Evolutionary conservation across 30 jellyfish, hydroid and myxozoan species (phyloP).

Genomic region (Turritopsis dohrnii): DNA sequence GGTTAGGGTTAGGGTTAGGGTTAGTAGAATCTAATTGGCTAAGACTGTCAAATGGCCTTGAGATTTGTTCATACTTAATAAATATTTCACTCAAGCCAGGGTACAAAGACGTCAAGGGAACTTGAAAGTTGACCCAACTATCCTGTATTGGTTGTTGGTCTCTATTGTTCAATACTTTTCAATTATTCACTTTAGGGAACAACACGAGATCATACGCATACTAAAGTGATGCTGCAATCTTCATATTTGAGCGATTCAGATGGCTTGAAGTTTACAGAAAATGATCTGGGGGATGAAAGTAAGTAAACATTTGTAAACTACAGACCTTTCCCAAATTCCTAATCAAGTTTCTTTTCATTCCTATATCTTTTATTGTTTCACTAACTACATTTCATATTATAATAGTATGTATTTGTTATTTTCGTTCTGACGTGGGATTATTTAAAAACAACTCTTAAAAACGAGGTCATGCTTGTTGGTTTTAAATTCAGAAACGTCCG

Average conservation of each 20-base stretch:
- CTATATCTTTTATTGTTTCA: background rate
- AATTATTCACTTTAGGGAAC: background rate
- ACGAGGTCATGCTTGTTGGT: too few relatives aligned
- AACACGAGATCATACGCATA: background rate
- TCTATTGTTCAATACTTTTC: too few relatives aligned
- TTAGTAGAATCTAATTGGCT: too few relatives aligned
- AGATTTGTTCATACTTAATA: too few relatives aligned
- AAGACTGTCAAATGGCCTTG: too few relatives aligned
- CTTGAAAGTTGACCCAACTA: too few relatives aligned
- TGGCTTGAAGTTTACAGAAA: slow-evolving; percentile 1
- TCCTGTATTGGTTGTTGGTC: too few relatives aligned
- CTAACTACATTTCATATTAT: background rate
- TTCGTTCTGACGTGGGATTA: background rate
- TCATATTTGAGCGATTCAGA: background rate
- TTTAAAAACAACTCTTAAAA: background rate
- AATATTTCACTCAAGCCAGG: too few relatives aligned
- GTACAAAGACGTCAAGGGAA: too few relatives aligned
- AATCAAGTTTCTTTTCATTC: background rate
- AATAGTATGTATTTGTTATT: background rate
- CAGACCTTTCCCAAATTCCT: background rate
- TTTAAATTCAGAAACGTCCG: too few relatives aligned
- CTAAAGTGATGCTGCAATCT: background rate
- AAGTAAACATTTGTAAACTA: background rate
- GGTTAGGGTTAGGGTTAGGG: too few relatives aligned
- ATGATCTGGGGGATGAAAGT: background rate